A percentile compares a stretch with the other conserved stretches of the same genome.
Evolutionary conservation across 2,888 invertebrate genomes (phyloP).

Genomic region (Microctonus aethiopoides): DNA sequence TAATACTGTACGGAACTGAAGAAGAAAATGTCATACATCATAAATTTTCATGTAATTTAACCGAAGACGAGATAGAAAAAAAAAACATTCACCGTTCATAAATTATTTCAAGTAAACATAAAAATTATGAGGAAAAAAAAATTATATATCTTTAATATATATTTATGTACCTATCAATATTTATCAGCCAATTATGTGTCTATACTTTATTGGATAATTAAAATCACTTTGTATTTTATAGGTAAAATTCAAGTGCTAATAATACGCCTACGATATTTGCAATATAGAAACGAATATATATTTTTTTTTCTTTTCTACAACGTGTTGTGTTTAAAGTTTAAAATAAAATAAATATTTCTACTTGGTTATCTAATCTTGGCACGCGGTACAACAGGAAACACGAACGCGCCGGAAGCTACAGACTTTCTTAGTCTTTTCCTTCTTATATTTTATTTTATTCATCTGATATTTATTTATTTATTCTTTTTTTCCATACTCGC

Average conservation of each 20-base stretch:
- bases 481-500: background rate
- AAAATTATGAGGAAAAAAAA: background rate
- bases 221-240: conserved; percentile 16
- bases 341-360: background rate
- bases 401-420: conserved; percentile 24
- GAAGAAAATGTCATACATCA: background rate
- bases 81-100: background rate
- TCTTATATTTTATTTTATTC: background rate
- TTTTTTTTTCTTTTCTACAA: background rate
- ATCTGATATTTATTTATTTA: background rate
- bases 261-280: too few relatives aligned
- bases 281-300: background rate
- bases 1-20: background rate
- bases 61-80: background rate
- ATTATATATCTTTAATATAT: background rate
- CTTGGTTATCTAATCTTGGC: conserved; percentile 20
- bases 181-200: conserved; percentile 12
- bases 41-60: background rate
- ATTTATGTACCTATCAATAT: background rate
- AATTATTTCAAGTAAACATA: background rate
- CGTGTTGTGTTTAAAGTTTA: background rate
- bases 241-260: background rate
- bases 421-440: background rate
- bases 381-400: conserved; percentile 31
- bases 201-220: conserved; percentile 9